Base-by-base conservation (phyloP, 2,797 vertebrate genomes). In the Menidia menidia region DNA sequence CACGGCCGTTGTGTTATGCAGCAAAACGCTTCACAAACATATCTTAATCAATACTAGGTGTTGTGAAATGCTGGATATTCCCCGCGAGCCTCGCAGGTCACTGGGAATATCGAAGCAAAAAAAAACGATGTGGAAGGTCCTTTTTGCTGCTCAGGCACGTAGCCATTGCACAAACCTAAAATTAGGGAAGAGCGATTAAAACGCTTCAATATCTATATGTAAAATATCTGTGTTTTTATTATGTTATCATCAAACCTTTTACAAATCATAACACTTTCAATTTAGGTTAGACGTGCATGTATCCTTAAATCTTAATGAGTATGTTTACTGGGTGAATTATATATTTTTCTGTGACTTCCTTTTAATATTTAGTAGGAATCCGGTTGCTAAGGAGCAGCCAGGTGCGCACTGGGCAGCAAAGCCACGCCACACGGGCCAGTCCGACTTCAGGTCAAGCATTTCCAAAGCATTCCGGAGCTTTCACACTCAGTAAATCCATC, bases 401-500 rank as follows among this genome's bases (percentile, higher is more conserved):
- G 13, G 53, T 50, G 35, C 51, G 12, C 44, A 18, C 52, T 51
- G 14, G 33, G 63, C 52, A 60, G 25, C 52, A 53, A 63, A 60
- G 25, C 48, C 55, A 52, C 47, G 1, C 64, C 33, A 14, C 56
- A 54, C 19, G 10, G 19, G 19, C 39, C 58, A 42, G 16, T 41
- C 52, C 42, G 67, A 57, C 55, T 48, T 9, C 71, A 69, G 55
- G 30, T 65, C 33, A 32, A 35, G 32, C 19, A 41, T 61, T 52
- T 42, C 54, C 30, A 50, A 19, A 53, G 58, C 56, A 53, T 81
- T 56, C 10, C 4, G 16, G 53, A 68, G 68, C 60, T 75, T 65
- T 51, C n/a, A 52, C 35, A 65, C 53, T 73, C 63, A 15, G 60
- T 39, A 71, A 68, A 67, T 78, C 57, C 68, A 59, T 60, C 59